These are phyloP conservation scores for Microcebus jonahi DNA, from an alignment of 2,113 vertebrate genomes.

Conservation along the genomic window DNA sequence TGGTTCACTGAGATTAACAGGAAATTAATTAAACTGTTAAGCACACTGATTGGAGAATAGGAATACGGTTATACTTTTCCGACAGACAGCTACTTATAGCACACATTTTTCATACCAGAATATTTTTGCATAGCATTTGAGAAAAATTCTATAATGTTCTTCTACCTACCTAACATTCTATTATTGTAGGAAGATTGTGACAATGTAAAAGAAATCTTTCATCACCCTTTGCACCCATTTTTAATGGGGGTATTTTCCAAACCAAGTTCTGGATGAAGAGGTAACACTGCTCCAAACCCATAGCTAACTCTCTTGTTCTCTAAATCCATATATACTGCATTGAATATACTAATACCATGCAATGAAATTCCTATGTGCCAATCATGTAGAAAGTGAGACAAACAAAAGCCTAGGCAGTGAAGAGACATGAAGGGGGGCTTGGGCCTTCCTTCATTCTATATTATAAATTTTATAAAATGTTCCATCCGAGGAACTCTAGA, in stretches of 20 bases:
- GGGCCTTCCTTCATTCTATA: background rate
- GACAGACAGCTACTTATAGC: background rate
- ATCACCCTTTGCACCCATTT: background rate
- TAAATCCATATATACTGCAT: background rate
- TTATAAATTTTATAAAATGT: conserved; percentile 29
- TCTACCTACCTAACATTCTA: background rate
- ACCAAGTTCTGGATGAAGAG: background rate
- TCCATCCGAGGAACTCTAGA: background rate
- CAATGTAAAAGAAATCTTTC: background rate
- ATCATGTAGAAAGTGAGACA: background rate
- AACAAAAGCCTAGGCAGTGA: background rate
- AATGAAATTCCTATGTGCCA: background rate
- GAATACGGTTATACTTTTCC: background rate
- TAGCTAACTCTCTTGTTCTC: background rate
- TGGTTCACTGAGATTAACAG: background rate
- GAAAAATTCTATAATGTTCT: background rate
- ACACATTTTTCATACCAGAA: conserved; percentile 31
- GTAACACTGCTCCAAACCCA: background rate
- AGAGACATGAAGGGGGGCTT: background rate
- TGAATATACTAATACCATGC: background rate
- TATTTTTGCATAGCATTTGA: background rate
- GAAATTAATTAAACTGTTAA: conserved; percentile 17
- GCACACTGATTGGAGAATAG: background rate
- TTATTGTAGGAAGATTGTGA: background rate
- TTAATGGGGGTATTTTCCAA: background rate